Percentiles rank a stretch among this genome's conserved stretches.
These are phyloP conservation scores for Pseudanteris insignis DNA, from an alignment of 2,888 invertebrate genomes.

Conservation along the genomic window DNA sequence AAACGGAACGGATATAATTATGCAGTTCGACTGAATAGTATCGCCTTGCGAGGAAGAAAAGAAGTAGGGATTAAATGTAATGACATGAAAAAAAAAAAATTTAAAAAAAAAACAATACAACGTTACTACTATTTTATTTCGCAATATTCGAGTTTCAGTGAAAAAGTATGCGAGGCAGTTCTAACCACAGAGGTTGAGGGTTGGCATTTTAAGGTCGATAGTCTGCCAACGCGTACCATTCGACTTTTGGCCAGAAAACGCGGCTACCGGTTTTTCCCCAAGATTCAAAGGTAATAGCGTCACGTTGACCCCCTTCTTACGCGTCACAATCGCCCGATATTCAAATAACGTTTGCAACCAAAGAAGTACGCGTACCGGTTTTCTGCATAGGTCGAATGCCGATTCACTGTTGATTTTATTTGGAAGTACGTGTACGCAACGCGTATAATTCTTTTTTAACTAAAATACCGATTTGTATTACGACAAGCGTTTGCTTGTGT, in stretches of 20 bases:
- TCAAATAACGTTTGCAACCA: background rate
- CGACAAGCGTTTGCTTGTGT: too few relatives aligned
- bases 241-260: slow-evolving; percentile 65
- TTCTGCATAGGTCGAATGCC: slow-evolving; percentile 49
- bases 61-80: too few relatives aligned
- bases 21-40: slow-evolving; percentile 26
- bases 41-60: too few relatives aligned
- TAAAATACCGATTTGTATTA: too few relatives aligned
- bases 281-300: slow-evolving; percentile 61
- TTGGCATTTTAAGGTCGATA: slow-evolving; percentile 65
- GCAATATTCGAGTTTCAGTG: slow-evolving; percentile 56
- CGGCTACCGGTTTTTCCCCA: slow-evolving; percentile 64
- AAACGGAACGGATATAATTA: slow-evolving; percentile 15
- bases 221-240: slow-evolving; percentile 62
- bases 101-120: slow-evolving; percentile 10
- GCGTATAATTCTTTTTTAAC: too few relatives aligned
- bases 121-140: slow-evolving; percentile 37
- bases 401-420: slow-evolving; percentile 10
- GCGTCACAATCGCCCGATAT: slow-evolving; percentile 9
- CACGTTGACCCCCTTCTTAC: slow-evolving; percentile 29
- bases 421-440: slow-evolving; percentile 41
- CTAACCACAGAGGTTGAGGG: slow-evolving; percentile 63
- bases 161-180: slow-evolving; percentile 64
- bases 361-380: slow-evolving; percentile 50
- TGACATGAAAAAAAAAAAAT: too few relatives aligned